Evolutionary conservation across 92 coral and sea anemone species (phyloP).

Genomic region (Desmophyllum pertusum): DNA sequence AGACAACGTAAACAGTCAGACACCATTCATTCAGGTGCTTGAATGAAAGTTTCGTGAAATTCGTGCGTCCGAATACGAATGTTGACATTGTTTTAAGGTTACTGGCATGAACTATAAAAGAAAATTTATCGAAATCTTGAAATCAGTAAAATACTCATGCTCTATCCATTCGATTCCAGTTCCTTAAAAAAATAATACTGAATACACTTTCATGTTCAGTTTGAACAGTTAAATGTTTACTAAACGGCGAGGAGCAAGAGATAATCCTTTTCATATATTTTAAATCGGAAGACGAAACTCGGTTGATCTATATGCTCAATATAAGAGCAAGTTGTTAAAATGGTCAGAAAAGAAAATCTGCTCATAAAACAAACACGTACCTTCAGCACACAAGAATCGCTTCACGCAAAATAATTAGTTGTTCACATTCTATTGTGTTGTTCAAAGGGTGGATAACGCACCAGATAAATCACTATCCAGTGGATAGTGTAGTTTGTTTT

Average conservation of each 20-base stretch:
- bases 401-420: slow-evolving; percentile 31
- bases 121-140: background rate
- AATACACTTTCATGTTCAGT: too few relatives aligned
- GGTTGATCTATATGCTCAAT: background rate
- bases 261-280: background rate
- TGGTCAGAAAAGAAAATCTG: slow-evolving; percentile 1
- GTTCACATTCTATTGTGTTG: background rate
- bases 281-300: background rate
- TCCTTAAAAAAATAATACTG: too few relatives aligned
- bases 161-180: too few relatives aligned
- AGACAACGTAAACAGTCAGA: background rate
- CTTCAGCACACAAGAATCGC: background rate
- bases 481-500: too few relatives aligned
- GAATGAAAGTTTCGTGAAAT: background rate
- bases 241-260: background rate
- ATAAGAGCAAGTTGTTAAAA: background rate
- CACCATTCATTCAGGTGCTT: background rate
- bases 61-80: background rate
- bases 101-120: background rate
- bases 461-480: too few relatives aligned
- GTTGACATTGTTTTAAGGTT: too few relatives aligned
- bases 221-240: background rate
- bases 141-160: too few relatives aligned
- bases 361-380: slow-evolving; percentile 6
- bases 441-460: too few relatives aligned